Percentiles rank a stretch among this genome's conserved stretches.
Evolutionary conservation across 2,888 invertebrate genomes (phyloP).

Genomic region (Adelognathus sp.): DNA sequence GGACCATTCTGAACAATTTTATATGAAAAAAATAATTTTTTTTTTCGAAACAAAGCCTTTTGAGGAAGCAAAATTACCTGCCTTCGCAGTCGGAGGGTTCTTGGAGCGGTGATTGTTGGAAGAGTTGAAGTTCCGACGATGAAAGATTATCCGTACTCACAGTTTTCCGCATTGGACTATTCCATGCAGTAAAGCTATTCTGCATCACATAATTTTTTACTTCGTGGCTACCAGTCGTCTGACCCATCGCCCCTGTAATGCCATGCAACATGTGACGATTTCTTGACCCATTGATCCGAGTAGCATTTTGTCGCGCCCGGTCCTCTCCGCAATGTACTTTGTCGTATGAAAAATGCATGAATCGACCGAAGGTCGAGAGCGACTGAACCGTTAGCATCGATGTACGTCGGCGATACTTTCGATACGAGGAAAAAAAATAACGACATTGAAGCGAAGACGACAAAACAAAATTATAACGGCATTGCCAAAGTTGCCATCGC

Average conservation of each 20-base stretch:
- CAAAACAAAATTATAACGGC: not conserved
- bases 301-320: not conserved
- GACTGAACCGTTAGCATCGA: not conserved
- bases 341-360: not conserved
- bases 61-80: no score
- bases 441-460: no score
- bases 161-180: no score
- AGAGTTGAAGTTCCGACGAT: no score
- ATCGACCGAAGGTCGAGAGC: not conserved
- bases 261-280: not conserved
- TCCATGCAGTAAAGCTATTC: no score
- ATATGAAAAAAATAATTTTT: not conserved
- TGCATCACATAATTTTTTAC: not conserved
- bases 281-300: not conserved
- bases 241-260: not conserved
- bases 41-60: not conserved
- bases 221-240: not conserved
- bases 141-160: no score
- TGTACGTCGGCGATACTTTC: not conserved
- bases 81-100: no score
- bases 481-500: not conserved
- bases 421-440: not conserved
- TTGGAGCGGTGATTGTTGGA: no score
- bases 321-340: not conserved
- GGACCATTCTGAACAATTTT: not conserved